phyloP scores from a whole-genome alignment of 64 coral and sea anemone genomes.

The Acropora yongei region DNA sequence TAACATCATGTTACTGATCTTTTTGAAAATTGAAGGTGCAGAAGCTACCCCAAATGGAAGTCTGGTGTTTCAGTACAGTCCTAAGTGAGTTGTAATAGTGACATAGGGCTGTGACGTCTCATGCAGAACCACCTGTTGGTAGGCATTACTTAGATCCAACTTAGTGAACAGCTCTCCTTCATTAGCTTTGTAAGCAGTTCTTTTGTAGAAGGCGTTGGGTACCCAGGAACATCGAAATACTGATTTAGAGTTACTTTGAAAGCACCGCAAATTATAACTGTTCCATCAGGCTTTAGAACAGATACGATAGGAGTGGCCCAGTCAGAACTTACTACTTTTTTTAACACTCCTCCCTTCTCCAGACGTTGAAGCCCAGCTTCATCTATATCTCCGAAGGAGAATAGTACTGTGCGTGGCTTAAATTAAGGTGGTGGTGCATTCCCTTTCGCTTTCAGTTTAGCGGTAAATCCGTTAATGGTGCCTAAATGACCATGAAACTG shows the following conservation, averaged over 20 bases:
- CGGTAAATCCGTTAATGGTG: too few species aligned
- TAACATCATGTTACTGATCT: constrained; percentile 35
- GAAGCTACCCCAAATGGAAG: background rate
- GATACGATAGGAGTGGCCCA: background rate
- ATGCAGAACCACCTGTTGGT: too few species aligned
- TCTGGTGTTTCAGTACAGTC: too few species aligned
- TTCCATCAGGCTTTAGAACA: constrained; percentile 5
- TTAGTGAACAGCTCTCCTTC: too few species aligned
- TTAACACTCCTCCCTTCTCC: constrained; percentile 24
- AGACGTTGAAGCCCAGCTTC: constrained; percentile 2
- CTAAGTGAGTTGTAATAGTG: constrained; percentile 42
- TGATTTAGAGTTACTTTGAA: too few species aligned
- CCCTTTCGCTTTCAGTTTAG: too few species aligned
- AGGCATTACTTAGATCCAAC: too few species aligned
- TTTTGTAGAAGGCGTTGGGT: too few species aligned
- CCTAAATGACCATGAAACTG: constrained; percentile 53
- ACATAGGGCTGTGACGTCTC: constrained; percentile 14
- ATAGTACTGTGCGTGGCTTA: constrained; percentile 35
- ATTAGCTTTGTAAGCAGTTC: too few species aligned
- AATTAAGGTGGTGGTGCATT: background rate
- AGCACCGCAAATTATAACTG: background rate
- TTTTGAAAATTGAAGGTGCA: constrained; percentile 32
- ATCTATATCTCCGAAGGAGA: constrained; percentile 25
- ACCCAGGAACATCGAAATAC: too few species aligned
- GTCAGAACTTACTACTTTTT: constrained; percentile 6